Evolutionary conservation across 1,140 invertebrate genomes (phyloP), one percentile per base, ranked within the genome.

Genomic region (Aethina tumida): DNA sequence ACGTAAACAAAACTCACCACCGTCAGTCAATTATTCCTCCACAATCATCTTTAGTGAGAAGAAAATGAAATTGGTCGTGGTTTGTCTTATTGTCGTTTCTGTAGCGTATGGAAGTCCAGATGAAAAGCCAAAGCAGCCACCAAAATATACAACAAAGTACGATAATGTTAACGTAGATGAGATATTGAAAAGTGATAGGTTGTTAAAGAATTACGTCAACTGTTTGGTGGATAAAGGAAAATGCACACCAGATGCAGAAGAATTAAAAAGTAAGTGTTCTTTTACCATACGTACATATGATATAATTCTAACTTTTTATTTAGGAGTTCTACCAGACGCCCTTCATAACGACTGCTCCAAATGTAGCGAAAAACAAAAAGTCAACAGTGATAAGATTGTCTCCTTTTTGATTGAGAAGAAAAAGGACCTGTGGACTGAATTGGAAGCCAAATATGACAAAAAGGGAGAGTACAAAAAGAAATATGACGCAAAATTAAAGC

Each of bases 91-190:
- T n/a, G n/a, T n/a, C n/a, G n/a, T n/a, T n/a, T n/a, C n/a, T n/a
- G n/a, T n/a, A n/a, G 61, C 3, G 60, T 63, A 6, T 65, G 67
- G 5, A 76, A 70, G 69, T 58, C 62, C 32, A 44, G 61, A 32
- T 50, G 75, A 14, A 65, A 73, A 35, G 55, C 62, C 5, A 69
- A 70, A 44, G n/a, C 18, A 20, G 31, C 31, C 2, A n/a, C n/a
- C n/a, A n/a, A 71, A 68, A 38, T 84, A 84, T 50, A 76, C 77
- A 0, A 70, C 67, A 14, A 81, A 76, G 55, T 84, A 71, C 48
- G 81, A 84, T 54, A 74, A 75, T 44, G 63, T 84, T 18, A 60
- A 84, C 53, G 6, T 83, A 9, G 69, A 81, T 21, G 66, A 75
- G 43, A 76, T 85, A 35, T 52, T 84, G 2, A 55, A 59, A 0